Conservation (phyloP, 2,797 vertebrate species). For the Paedocypris micromegethes region DNA sequence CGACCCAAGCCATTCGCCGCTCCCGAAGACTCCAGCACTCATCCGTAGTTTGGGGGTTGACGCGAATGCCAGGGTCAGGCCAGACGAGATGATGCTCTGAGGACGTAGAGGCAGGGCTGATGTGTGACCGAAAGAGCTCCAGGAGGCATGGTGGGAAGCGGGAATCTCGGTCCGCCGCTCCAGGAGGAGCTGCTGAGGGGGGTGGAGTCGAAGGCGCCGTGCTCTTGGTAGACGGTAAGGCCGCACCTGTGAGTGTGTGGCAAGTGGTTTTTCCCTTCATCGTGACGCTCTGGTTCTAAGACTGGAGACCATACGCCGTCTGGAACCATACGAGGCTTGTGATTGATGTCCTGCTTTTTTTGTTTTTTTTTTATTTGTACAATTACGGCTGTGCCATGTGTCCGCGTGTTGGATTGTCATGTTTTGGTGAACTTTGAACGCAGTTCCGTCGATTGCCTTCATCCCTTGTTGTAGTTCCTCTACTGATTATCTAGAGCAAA, state of each 20-base stretch:
- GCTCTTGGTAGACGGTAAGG: conserved; percentile 69
- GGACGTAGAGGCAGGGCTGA: conserved; percentile 57
- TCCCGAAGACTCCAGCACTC: conserved; percentile 22
- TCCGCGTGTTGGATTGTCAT: conserved; percentile 29
- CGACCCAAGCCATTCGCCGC: conserved; percentile 19
- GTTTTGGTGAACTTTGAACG: conserved; percentile 64
- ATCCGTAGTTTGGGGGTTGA: conserved; percentile 31
- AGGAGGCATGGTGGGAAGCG: conserved; percentile 67
- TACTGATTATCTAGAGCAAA: conserved; percentile 20
- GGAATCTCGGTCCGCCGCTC: conserved; percentile 60
- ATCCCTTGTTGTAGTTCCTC: conserved; percentile 56
- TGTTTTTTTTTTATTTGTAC: neutral
- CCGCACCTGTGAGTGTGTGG: conserved; percentile 20
- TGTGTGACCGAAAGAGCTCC: conserved; percentile 75
- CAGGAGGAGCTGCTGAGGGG: conserved; percentile 46
- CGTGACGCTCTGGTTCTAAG: neutral
- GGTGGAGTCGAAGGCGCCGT: conserved; percentile 55
- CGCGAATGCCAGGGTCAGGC: conserved; percentile 36
- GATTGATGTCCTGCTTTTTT: neutral
- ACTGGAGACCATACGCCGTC: no score
- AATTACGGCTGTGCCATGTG: no score
- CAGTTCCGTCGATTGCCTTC: conserved; percentile 46
- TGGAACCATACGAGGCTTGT: no score
- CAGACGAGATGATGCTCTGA: conserved; percentile 52
- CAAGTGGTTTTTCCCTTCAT: conserved; percentile 4